Percentiles rank a stretch among this genome's conserved stretches.
Conservation (phyloP, 30 jellyfish, hydroid and myxozoan genomes). For the Clytia hemisphaerica region DNA sequence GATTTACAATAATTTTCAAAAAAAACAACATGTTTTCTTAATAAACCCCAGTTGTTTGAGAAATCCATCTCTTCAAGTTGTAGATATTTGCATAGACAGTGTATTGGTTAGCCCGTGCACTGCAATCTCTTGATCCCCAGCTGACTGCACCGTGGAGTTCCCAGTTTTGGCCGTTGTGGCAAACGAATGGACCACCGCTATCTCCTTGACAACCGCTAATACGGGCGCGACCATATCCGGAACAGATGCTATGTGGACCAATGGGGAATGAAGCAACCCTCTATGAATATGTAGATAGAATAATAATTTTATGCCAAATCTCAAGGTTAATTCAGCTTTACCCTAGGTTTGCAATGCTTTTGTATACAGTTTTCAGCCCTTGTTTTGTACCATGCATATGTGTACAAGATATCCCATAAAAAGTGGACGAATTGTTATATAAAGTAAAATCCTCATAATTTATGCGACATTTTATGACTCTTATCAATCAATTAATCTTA, state of each 20-base stretch:
- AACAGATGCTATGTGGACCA: slow-evolving; percentile 1
- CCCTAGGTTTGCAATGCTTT: background rate
- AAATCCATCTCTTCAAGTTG: slow-evolving; percentile 5
- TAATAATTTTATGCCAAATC: background rate
- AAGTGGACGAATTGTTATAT: background rate
- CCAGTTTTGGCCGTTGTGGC: slow-evolving; percentile 8
- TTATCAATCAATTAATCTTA: too few species aligned
- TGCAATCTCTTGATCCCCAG: slow-evolving; percentile 20
- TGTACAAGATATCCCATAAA: too few species aligned
- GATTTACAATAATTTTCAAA: too few species aligned
- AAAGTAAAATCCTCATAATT: too few species aligned
- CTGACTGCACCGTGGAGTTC: slow-evolving; percentile 4
- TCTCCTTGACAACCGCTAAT: slow-evolving; percentile 24
- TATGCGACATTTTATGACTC: too few species aligned
- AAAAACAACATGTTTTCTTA: too few species aligned
- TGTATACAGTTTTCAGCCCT: too few species aligned
- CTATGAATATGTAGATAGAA: background rate
- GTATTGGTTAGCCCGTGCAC: background rate
- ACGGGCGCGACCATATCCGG: slow-evolving; percentile 2
- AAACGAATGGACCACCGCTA: slow-evolving; percentile 23
- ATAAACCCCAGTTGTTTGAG: background rate
- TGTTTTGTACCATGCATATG: too few species aligned
- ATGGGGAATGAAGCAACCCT: slow-evolving; percentile 11
- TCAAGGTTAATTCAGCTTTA: background rate
- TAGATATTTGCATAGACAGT: slow-evolving; percentile 8